These are phyloP conservation scores for Altica lythri DNA, from an alignment of 2,888 invertebrate genomes.

Conservation along the genomic window DNA sequence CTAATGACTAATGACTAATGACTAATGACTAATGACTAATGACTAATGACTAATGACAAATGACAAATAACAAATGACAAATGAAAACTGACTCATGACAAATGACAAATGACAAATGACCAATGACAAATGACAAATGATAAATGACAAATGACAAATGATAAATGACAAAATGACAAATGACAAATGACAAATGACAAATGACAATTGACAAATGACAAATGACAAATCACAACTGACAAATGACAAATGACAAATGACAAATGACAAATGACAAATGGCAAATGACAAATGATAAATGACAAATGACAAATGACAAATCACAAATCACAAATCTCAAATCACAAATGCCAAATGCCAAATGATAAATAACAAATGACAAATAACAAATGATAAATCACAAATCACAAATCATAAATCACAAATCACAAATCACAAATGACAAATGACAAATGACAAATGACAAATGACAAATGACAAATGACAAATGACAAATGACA, in stretches of 20 bases:
- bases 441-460: background rate
- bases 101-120: background rate
- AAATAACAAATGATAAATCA: background rate
- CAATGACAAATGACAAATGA: background rate
- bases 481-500: background rate
- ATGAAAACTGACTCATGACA: background rate
- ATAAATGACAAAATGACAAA: background rate
- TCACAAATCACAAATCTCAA: background rate
- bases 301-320: background rate
- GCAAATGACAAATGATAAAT: background rate
- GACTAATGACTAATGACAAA: background rate
- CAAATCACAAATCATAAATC: background rate
- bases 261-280: background rate
- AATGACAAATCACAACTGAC: background rate
- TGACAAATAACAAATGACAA: background rate
- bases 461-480: background rate
- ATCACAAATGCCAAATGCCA: background rate
- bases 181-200: background rate
- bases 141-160: background rate
- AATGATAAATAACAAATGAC: background rate
- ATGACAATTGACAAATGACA: background rate
- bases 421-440: background rate
- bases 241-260: background rate
- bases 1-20: background rate
- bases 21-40: background rate